phyloP scores from a whole-genome alignment of 2,888 invertebrate species.

The Empis livida region DNA sequence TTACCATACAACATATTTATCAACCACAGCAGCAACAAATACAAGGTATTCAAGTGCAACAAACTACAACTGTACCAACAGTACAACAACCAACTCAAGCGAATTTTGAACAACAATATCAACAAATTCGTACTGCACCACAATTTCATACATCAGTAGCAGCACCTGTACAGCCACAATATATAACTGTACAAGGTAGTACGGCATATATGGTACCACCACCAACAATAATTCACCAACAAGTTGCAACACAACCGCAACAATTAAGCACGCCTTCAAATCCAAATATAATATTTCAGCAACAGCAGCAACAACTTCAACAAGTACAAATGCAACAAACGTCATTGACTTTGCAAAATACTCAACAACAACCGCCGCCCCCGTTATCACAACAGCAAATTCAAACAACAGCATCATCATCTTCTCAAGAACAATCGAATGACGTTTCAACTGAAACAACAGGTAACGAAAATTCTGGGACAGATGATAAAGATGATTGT shows the following conservation, averaged over 20 bases:
- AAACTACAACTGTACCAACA: constrained; percentile 4
- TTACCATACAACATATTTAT: constrained; percentile 16
- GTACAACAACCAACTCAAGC: not conserved
- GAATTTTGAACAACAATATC: not conserved
- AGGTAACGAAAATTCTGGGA: not conserved
- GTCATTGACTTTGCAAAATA: constrained; percentile 8
- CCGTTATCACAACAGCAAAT: constrained; percentile 1
- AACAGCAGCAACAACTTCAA: constrained; percentile 7
- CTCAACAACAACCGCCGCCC: not conserved
- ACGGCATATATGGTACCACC: constrained; percentile 17
- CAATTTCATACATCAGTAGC: not conserved
- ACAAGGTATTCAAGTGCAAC: constrained; percentile 13
- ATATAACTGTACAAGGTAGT: constrained; percentile 15
- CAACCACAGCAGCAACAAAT: constrained; percentile 15
- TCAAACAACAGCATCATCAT: not conserved
- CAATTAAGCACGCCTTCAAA: constrained; percentile 7
- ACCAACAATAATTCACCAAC: constrained; percentile 13
- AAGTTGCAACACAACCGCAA: constrained; percentile 6
- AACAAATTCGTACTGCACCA: not conserved
- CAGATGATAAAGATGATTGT: not conserved
- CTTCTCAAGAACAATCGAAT: constrained; percentile 5
- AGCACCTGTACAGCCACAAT: constrained; percentile 9
- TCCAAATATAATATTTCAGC: constrained; percentile 13
- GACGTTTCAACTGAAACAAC: not conserved
- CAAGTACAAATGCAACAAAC: constrained; percentile 12